Conservation (phyloP, 2,113 vertebrate genomes). For the Cyprinodon variegatus region DNA sequence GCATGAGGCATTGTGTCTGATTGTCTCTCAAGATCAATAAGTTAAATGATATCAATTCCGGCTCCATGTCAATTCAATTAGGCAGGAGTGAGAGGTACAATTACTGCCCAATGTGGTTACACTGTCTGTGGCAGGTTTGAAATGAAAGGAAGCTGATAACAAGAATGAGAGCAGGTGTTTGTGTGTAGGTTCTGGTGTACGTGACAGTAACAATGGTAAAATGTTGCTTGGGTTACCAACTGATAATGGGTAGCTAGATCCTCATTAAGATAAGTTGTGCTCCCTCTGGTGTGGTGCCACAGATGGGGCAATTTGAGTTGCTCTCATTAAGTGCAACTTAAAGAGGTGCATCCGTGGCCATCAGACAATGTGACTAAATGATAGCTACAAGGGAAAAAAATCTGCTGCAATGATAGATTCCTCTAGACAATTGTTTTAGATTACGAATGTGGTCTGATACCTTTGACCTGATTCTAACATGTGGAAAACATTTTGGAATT, state of each 20-base stretch:
- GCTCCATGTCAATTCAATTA: conserved; percentile 85
- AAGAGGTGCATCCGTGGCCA: conserved; percentile 62
- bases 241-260: conserved; percentile 72
- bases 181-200: conserved; percentile 37
- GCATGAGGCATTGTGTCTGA: conserved; percentile 58
- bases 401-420: conserved; percentile 20
- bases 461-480: background rate
- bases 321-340: conserved; percentile 75
- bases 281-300: conserved; percentile 58
- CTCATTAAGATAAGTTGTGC: conserved; percentile 76
- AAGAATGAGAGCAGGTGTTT: conserved; percentile 53
- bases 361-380: conserved; percentile 71
- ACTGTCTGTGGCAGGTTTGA: conserved; percentile 70
- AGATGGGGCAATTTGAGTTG: conserved; percentile 71
- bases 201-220: conserved; percentile 58
- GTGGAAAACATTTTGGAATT: no score
- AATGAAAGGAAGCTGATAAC: conserved; percentile 67
- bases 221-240: conserved; percentile 70
- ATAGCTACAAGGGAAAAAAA: conserved; percentile 42
- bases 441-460: conserved; percentile 14
- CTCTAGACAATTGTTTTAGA: conserved; percentile 28
- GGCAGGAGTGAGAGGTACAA: conserved; percentile 79
- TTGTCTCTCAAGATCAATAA: conserved; percentile 78
- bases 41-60: conserved; percentile 83
- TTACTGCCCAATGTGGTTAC: conserved; percentile 80